Evolutionary conservation across 1,140 invertebrate genomes (phyloP).

Genomic region (Zaprionus capensis): DNA sequence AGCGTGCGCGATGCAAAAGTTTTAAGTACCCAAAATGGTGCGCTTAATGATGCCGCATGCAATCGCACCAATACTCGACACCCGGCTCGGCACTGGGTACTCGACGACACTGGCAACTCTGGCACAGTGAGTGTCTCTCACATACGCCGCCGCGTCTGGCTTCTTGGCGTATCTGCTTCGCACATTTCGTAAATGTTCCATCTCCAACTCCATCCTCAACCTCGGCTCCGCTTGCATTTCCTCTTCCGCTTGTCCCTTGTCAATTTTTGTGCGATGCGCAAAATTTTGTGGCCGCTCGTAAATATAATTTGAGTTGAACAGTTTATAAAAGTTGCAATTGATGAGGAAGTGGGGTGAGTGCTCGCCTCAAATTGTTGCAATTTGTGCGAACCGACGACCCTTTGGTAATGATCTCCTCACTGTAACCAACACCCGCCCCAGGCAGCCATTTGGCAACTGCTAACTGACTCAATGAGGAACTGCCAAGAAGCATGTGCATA

Average conservation of each 20-base stretch:
- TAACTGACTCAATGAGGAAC: neutral
- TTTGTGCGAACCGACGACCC: conserved; percentile 13
- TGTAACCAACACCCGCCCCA: neutral
- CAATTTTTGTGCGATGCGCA: conserved; percentile 49
- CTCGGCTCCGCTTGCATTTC: neutral
- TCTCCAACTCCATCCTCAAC: neutral
- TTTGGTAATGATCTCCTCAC: neutral
- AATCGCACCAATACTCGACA: conserved; percentile 67
- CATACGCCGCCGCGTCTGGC: conserved; percentile 37
- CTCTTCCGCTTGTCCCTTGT: conserved; percentile 10
- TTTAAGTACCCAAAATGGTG: conserved; percentile 78
- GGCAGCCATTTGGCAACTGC: too few relatives aligned
- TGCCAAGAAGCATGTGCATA: neutral
- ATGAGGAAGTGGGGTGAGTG: conserved; percentile 35
- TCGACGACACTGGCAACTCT: conserved; percentile 51
- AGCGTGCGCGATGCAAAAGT: conserved; percentile 56
- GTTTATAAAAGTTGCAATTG: conserved; percentile 76
- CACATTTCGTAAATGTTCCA: conserved; percentile 62
- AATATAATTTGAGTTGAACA: conserved; percentile 76
- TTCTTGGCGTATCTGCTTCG: conserved; percentile 81
- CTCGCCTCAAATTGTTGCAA: conserved; percentile 36
- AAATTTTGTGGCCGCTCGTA: conserved; percentile 63
- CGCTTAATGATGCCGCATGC: conserved; percentile 74
- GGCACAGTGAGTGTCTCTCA: conserved; percentile 52
- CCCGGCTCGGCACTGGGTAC: conserved; percentile 59